Conservation (phyloP, 2,888 invertebrate species). For the Harmothoe impar region DNA sequence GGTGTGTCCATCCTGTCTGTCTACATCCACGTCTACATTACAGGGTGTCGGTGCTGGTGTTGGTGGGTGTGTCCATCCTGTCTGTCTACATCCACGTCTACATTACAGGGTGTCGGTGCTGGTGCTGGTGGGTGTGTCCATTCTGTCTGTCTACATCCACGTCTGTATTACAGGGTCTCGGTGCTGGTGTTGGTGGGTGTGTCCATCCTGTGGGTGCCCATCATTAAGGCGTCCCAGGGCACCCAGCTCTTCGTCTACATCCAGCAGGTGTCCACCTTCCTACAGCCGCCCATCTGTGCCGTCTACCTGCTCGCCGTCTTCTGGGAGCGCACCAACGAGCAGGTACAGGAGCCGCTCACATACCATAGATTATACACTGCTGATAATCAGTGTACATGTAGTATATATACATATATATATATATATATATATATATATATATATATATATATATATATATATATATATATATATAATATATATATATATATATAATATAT, state of each 20-base stretch:
- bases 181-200: conserved; percentile 78
- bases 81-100: too few relatives aligned
- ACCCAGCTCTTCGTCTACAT: conserved; percentile 81
- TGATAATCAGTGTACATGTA: background rate
- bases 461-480: too few relatives aligned
- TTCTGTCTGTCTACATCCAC: background rate
- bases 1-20: conserved; percentile 79
- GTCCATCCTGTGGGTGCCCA: conserved; percentile 81
- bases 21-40: conserved; percentile 35
- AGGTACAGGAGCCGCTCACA: conserved; percentile 71
- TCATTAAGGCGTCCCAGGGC: conserved; percentile 78
- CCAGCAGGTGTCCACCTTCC: conserved; percentile 80
- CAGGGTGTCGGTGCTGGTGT: conserved; percentile 78
- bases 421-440: too few relatives aligned
- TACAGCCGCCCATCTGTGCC: conserved; percentile 81
- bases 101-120: conserved; percentile 78
- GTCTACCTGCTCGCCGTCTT: conserved; percentile 79
- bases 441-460: too few relatives aligned
- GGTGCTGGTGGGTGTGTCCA: too few relatives aligned
- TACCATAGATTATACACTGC: background rate
- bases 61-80: conserved; percentile 79
- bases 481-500: too few relatives aligned
- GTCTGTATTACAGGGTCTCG: conserved; percentile 74
- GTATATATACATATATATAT: too few relatives aligned
- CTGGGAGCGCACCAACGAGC: conserved; percentile 79